These are phyloP conservation scores for Acleris holmiana DNA, from an alignment of 2,888 invertebrate genomes.

Conservation along the genomic window DNA sequence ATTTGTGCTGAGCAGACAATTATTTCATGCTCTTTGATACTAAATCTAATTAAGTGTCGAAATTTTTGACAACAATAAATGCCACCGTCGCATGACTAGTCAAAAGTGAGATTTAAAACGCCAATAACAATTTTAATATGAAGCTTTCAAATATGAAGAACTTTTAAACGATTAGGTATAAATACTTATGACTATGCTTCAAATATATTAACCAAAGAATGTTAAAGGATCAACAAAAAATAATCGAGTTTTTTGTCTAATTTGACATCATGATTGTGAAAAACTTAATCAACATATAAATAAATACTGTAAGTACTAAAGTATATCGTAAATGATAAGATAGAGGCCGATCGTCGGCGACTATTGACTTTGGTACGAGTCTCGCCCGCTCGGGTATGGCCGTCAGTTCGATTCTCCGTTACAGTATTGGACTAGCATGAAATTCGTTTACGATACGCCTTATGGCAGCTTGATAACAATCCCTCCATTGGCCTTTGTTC, in stretches of 20 bases:
- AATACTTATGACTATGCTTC: slow-evolving; percentile 29
- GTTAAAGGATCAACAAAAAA: slow-evolving; percentile 35
- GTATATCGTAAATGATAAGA: slow-evolving; percentile 40
- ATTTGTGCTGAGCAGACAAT: slow-evolving; percentile 32
- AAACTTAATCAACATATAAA: slow-evolving; percentile 70
- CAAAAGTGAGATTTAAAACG: slow-evolving; percentile 51
- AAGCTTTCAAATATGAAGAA: slow-evolving; percentile 35
- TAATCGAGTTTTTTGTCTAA: slow-evolving; percentile 39
- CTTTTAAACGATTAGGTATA: slow-evolving; percentile 40
- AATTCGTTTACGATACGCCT: slow-evolving; percentile 67
- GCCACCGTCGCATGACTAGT: slow-evolving; percentile 64
- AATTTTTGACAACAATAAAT: slow-evolving; percentile 54
- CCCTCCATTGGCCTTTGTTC: slow-evolving; percentile 26
- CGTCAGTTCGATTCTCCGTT: slow-evolving; percentile 77
- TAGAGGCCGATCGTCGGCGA: slow-evolving; percentile 54
- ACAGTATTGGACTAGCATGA: slow-evolving; percentile 81
- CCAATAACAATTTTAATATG: slow-evolving; percentile 43
- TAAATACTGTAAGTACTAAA: slow-evolving; percentile 84
- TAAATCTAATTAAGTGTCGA: slow-evolving; percentile 22
- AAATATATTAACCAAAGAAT: slow-evolving; percentile 22
- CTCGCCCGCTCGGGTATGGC: slow-evolving; percentile 69
- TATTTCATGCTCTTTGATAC: slow-evolving; percentile 8
- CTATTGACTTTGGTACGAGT: slow-evolving; percentile 76
- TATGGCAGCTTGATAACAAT: slow-evolving; percentile 39
- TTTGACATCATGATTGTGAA: slow-evolving; percentile 46